phyloP scores from a whole-genome alignment of 2,797 vertebrate species.

The Otus scops region DNA sequence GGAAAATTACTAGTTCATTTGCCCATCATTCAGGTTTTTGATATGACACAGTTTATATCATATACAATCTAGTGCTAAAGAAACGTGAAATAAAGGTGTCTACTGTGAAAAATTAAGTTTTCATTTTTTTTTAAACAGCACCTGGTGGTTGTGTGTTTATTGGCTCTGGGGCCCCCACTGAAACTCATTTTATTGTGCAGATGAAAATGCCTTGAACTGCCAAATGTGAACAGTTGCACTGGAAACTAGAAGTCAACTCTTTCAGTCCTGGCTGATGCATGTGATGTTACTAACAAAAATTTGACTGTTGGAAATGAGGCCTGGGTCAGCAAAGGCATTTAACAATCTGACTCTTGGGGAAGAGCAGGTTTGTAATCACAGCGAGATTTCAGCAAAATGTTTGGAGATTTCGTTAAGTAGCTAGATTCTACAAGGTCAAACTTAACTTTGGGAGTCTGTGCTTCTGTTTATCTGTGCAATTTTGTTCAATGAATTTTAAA shows the following conservation, averaged over 20 bases:
- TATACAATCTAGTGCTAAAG: neutral
- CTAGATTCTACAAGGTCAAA: neutral
- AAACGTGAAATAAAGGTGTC: neutral
- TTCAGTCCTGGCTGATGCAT: neutral
- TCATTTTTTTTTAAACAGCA: neutral
- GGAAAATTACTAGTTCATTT: neutral
- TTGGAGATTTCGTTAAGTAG: neutral
- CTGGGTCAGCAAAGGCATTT: neutral
- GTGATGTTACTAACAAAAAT: neutral
- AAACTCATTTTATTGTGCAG: neutral
- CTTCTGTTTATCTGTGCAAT: neutral
- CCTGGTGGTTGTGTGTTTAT: neutral
- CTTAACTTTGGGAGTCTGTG: neutral
- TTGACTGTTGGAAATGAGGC: neutral
- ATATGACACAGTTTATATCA: neutral
- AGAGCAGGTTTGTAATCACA: neutral
- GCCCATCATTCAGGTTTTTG: neutral
- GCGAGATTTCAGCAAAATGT: neutral
- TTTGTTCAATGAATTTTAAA: neutral
- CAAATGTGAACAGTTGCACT: neutral
- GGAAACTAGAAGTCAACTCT: neutral
- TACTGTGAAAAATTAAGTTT: neutral
- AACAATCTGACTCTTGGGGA: neutral
- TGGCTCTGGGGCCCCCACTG: neutral
- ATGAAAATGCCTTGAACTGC: neutral